A percentile compares a stretch with the other conserved stretches of the same genome.
Evolutionary conservation across 2,113 vertebrate genomes (phyloP).

Genomic region (Grantiella picta): DNA sequence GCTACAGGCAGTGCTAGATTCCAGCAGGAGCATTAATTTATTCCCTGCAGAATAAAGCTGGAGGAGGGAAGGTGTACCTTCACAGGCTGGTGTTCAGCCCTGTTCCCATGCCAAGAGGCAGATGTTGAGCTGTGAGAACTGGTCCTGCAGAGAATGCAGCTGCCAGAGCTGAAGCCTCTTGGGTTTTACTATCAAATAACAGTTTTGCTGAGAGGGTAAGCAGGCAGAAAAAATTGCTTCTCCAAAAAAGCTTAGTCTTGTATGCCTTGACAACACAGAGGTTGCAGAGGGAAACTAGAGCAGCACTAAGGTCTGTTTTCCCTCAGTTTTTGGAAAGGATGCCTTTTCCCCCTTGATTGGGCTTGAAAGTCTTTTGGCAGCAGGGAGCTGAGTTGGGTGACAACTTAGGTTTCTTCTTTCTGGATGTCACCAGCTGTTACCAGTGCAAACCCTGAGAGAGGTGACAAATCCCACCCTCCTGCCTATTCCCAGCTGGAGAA

Average conservation of each 20-base stretch:
- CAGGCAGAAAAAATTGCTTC: background rate
- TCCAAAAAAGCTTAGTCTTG: rapidly evolving
- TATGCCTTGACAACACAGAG: rapidly evolving
- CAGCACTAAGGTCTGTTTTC: background rate
- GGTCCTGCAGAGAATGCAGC: conserved; percentile 12
- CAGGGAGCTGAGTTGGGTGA: background rate
- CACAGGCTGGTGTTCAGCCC: background rate
- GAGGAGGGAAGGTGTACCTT: background rate
- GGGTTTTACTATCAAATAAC: background rate
- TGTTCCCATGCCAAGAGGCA: background rate
- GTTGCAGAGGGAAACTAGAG: background rate
- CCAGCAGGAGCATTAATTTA: background rate
- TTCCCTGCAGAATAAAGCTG: background rate
- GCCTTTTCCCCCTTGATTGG: background rate
- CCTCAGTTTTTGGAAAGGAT: background rate
- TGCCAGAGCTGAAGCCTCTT: background rate
- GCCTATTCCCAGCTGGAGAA: background rate
- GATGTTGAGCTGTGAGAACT: conserved; percentile 1
- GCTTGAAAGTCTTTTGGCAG: background rate
- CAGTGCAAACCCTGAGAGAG: background rate
- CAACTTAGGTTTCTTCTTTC: background rate
- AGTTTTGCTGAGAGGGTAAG: background rate
- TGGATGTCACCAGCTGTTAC: background rate
- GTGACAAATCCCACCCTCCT: background rate
- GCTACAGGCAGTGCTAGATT: background rate